Conservation (phyloP, 2,113 vertebrate species). For the Caloenas nicobarica region DNA sequence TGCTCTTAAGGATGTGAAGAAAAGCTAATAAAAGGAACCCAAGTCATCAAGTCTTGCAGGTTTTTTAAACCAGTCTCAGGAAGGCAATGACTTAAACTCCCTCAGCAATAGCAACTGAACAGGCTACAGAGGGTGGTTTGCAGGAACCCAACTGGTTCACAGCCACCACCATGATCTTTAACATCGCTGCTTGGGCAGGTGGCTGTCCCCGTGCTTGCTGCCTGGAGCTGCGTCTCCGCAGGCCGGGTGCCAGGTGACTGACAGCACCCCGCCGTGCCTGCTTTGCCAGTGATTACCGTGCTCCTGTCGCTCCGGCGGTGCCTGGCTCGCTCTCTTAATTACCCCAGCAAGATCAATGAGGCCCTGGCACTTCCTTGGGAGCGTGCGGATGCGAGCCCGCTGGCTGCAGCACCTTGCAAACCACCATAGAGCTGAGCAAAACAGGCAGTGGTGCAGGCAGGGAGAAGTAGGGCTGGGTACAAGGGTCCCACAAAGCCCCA, state of each 20-base stretch:
- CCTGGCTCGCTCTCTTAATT: neutral
- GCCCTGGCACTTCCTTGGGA: neutral
- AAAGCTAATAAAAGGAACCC: slow-evolving; percentile 39
- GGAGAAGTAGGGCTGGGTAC: neutral
- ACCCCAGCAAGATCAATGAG: neutral
- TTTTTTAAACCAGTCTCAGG: neutral
- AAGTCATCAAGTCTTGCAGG: neutral
- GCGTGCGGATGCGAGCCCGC: neutral
- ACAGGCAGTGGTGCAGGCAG: fast-evolving
- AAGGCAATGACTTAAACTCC: neutral
- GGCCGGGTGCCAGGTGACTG: slow-evolving; percentile 23
- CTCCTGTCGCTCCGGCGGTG: neutral
- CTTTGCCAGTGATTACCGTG: neutral
- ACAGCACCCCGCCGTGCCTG: neutral
- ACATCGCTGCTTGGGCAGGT: fast-evolving
- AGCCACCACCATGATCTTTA: fast-evolving
- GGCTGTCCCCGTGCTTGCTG: neutral
- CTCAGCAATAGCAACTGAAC: fast-evolving
- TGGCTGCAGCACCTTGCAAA: neutral
- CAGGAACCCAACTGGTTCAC: fast-evolving
- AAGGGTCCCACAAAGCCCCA: fast-evolving
- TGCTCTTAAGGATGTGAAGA: slow-evolving; percentile 4
- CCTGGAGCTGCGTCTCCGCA: neutral
- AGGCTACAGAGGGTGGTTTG: neutral
- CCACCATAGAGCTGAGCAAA: neutral